Evolutionary conservation across 2,113 vertebrate species (phyloP).

Genomic region (Colossoma macropomum): DNA sequence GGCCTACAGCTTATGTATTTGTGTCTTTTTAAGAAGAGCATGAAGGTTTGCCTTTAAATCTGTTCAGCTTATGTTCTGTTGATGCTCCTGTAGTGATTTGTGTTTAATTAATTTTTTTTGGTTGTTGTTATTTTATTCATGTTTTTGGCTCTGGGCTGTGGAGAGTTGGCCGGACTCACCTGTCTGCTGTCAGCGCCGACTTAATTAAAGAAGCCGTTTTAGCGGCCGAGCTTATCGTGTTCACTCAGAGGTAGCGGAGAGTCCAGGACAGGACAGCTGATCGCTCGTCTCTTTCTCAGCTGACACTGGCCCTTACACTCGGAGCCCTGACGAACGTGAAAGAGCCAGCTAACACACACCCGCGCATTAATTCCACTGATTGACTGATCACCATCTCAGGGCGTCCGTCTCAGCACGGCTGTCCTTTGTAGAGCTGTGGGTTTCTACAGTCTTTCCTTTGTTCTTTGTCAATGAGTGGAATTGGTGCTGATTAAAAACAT

Average conservation of each 20-base stretch:
- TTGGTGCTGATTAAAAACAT: constrained; percentile 11
- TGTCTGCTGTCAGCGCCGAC: not conserved
- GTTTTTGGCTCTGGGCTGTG: constrained; percentile 66
- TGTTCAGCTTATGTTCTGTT: constrained; percentile 60
- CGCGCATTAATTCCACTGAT: constrained; percentile 12
- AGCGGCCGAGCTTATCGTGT: not conserved
- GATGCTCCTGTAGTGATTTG: constrained; percentile 23
- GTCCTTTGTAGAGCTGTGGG: not conserved
- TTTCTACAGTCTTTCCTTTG: not conserved
- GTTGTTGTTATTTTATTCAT: constrained; percentile 51
- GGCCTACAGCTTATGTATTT: not conserved
- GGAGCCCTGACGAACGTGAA: constrained; percentile 46
- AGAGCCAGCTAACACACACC: constrained; percentile 57
- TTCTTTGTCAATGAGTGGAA: not conserved
- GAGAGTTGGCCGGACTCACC: constrained; percentile 54
- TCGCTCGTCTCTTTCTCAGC: constrained; percentile 16
- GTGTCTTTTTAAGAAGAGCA: constrained; percentile 39
- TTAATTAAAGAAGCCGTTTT: not conserved
- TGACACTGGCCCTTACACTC: constrained; percentile 47
- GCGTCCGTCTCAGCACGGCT: not conserved
- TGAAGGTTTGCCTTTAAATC: constrained; percentile 36
- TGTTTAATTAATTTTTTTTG: not conserved
- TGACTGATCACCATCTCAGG: constrained; percentile 20
- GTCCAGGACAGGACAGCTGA: not conserved
- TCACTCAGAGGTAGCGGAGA: not conserved